Base-by-base conservation (phyloP, 2,888 invertebrate genomes). In the Eudasyphora cyanicolor region DNA sequence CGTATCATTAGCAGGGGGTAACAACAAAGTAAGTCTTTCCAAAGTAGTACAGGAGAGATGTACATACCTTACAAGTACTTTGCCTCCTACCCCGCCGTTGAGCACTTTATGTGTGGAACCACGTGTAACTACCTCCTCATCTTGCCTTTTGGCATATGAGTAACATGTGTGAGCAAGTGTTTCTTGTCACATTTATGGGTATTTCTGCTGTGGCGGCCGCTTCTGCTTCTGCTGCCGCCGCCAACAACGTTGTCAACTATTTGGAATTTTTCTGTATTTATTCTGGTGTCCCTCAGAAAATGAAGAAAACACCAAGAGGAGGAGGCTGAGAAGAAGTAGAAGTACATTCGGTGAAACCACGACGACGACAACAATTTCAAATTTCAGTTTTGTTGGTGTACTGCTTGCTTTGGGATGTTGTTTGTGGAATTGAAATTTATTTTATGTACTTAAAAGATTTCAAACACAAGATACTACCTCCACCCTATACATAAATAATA, bases 101-200 rank as follows among this genome's bases (percentile, higher is more conserved):
- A n/a, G n/a, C n/a, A n/a, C n/a, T n/a, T n/a, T n/a, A n/a, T n/a
- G n/a, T n/a, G n/a, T n/a, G n/a, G n/a, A n/a, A n/a, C n/a, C n/a
- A n/a, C n/a, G 12, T 21, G 5, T 21, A n/a, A n/a, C 8, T 54
- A 0, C 14, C 14, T 24, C 14, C 14, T 57, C 2, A 21, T 27
- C 12, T 6, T 27, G 8, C 14, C n/a, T 57, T 29, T 8, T 24
- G 5, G 67, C 67, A 67, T 12, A 67, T 67, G 67, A 67, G 42
- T 17, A 45, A 82, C 70, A 75, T 54, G 35, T 82, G 82, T 57
- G 70, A n/a, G n/a, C 54, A 74, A 54, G 71, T 71, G 54, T 71
- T 54, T 71, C 32, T 57, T 79, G 60, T 76, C 77, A 82, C 75
- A 45, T 49, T 29, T 57, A 38, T 67, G 49, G 49, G 27, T 45